A percentile compares a stretch with the other conserved stretches of the same genome.
Conservation (phyloP, 2,888 invertebrate genomes). For the Eucera pruinosa region DNA sequence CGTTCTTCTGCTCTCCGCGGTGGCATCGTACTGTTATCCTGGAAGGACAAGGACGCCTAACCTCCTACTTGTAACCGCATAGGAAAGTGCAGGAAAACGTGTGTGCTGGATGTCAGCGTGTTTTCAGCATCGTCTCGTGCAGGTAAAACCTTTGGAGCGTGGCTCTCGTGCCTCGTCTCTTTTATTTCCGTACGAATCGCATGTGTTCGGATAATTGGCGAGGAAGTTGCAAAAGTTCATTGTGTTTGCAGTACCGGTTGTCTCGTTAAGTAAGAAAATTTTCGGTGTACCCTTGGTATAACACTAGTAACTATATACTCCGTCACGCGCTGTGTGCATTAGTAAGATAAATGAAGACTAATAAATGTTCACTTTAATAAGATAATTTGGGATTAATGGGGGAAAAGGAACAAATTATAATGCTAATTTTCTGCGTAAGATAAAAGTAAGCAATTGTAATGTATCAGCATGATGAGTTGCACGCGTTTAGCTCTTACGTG, state of each 20-base stretch:
- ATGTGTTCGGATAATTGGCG: constrained; percentile 46
- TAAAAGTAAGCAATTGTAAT: too few species aligned
- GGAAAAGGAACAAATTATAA: too few species aligned
- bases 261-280: constrained; percentile 27
- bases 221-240: constrained; percentile 55
- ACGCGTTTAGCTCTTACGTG: neutral
- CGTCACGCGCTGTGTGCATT: too few species aligned
- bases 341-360: too few species aligned
- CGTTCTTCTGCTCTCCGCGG: constrained; percentile 21
- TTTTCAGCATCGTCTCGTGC: constrained; percentile 48
- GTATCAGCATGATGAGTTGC: too few species aligned
- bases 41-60: constrained; percentile 53
- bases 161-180: constrained; percentile 33
- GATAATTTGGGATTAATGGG: too few species aligned
- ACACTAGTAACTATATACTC: too few species aligned
- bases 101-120: constrained; percentile 46
- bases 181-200: constrained; percentile 44
- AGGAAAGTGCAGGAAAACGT: constrained; percentile 25
- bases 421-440: too few species aligned
- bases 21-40: constrained; percentile 59
- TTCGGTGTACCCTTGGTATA: neutral
- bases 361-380: too few species aligned
- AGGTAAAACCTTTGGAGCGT: constrained; percentile 60
- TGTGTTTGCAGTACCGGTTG: constrained; percentile 27
- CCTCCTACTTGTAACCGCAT: constrained; percentile 18